phyloP scores from a whole-genome alignment of 2,888 invertebrate genomes.

The Bimastos eiseni region DNA sequence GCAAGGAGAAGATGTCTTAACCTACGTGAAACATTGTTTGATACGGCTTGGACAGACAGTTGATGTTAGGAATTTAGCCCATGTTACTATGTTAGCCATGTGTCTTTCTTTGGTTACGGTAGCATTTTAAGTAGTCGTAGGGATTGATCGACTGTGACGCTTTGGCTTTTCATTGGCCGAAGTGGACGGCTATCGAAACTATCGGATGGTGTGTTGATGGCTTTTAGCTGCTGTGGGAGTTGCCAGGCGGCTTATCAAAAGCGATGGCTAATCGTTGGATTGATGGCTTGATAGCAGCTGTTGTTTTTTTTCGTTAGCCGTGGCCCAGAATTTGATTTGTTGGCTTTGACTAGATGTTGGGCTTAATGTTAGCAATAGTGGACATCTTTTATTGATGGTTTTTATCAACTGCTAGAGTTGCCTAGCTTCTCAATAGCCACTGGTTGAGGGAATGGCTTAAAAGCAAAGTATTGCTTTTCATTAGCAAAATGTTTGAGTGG shows the following conservation, averaged over 20 bases:
- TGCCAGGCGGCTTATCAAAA: background rate
- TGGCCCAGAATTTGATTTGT: background rate
- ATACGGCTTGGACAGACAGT: background rate
- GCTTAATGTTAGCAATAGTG: background rate
- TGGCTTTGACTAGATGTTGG: background rate
- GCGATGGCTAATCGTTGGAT: background rate
- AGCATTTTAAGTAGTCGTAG: background rate
- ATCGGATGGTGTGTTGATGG: too few species aligned
- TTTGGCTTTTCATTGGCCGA: background rate
- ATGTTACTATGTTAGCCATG: background rate
- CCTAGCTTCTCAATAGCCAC: background rate
- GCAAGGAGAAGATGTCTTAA: slow-evolving; percentile 9
- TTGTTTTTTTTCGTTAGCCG: background rate
- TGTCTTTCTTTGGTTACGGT: background rate
- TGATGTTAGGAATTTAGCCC: background rate
- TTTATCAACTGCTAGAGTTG: background rate
- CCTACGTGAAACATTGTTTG: background rate
- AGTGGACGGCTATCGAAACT: background rate
- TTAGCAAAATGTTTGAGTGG: background rate
- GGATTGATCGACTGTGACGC: background rate
- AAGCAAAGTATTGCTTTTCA: background rate
- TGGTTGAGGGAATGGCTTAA: background rate
- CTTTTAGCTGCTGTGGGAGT: background rate
- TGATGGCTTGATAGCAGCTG: background rate
- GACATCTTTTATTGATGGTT: background rate